These are phyloP conservation scores for Tyrannus savana DNA, from an alignment of 2,113 vertebrate species.

Conservation along the genomic window DNA sequence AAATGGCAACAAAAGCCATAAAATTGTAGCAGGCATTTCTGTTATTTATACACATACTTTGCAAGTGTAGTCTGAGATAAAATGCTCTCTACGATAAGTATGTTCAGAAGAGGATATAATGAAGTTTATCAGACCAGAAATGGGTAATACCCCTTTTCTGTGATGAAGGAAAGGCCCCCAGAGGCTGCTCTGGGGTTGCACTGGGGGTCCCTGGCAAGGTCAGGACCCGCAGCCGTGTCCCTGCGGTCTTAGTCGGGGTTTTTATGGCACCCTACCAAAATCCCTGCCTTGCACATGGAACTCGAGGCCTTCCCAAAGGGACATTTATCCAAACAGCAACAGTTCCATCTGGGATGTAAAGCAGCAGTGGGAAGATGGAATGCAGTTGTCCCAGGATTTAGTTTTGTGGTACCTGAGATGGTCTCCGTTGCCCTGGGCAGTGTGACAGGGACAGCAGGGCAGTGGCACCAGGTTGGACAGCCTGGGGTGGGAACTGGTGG, in stretches of 20 bases:
- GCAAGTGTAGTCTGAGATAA: neutral
- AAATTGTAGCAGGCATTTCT: constrained; percentile 35
- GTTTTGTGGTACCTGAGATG: neutral
- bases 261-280: neutral
- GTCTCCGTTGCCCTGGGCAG: neutral
- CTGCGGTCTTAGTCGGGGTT: neutral
- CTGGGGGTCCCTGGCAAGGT: neutral
- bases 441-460: neutral
- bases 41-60: constrained; percentile 17
- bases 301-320: neutral
- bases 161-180: neutral
- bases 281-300: neutral
- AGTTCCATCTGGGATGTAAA: neutral
- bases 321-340: neutral
- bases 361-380: neutral
- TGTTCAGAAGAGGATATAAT: neutral
- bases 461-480: neutral
- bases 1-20: constrained; percentile 31
- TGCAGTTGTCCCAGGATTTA: neutral
- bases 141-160: neutral
- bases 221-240: neutral
- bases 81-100: neutral
- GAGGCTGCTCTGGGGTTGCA: neutral
- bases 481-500: neutral
- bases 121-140: neutral